These are phyloP conservation scores for Autographa gamma DNA, from an alignment of 2,888 invertebrate species.

Conservation along the genomic window DNA sequence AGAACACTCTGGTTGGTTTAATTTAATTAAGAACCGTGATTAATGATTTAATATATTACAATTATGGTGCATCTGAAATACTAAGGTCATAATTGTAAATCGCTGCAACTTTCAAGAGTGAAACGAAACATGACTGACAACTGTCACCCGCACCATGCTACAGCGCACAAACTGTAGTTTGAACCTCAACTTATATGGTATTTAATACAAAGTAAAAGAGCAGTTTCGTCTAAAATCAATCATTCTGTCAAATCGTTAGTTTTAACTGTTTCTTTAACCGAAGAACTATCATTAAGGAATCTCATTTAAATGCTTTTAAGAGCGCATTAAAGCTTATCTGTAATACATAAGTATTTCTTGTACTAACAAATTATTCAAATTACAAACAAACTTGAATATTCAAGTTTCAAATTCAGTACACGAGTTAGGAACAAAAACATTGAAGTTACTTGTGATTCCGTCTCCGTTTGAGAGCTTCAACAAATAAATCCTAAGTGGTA, in stretches of 20 bases:
- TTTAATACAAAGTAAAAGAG: not conserved
- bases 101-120: too few relatives aligned
- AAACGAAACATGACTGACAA: too few relatives aligned
- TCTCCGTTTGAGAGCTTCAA: constrained; percentile 1
- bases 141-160: too few relatives aligned
- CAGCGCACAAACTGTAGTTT: too few relatives aligned
- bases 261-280: not conserved
- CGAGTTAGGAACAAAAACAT: constrained; percentile 17
- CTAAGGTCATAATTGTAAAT: too few relatives aligned
- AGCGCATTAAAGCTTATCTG: constrained; percentile 2
- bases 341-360: constrained; percentile 16
- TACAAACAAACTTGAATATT: constrained; percentile 13
- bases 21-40: too few relatives aligned
- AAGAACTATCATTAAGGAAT: not conserved
- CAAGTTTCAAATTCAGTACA: constrained; percentile 19
- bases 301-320: not conserved
- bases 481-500: constrained; percentile 17
- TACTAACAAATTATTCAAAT: constrained; percentile 19
- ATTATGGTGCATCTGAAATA: too few relatives aligned
- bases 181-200: constrained; percentile 13
- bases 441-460: constrained; percentile 16
- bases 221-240: not conserved
- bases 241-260: not conserved
- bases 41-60: too few relatives aligned
- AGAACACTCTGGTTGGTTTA: too few relatives aligned